These are phyloP conservation scores for Cataglyphis altisquamis DNA, from an alignment of 2,888 invertebrate genomes.

Conservation along the genomic window DNA sequence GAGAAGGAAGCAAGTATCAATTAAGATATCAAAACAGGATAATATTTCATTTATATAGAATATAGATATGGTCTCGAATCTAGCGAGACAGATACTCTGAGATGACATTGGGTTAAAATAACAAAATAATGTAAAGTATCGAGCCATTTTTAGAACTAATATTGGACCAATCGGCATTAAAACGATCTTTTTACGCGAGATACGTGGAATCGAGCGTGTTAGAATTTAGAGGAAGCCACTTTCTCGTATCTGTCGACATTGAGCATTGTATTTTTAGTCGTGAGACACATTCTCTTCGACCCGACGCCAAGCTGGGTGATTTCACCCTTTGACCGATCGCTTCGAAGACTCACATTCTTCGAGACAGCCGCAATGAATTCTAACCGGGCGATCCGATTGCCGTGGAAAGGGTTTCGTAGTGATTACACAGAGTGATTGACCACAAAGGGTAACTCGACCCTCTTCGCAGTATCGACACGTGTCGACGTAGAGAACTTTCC, in stretches of 20 bases:
- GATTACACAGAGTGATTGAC: conserved; percentile 40
- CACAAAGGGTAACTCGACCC: conserved; percentile 19
- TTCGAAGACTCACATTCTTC: conserved; percentile 30
- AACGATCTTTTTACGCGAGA: background rate
- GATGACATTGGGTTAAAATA: background rate
- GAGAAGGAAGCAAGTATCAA: background rate
- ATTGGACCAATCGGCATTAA: background rate
- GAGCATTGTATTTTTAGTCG: conserved; percentile 21
- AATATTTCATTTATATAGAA: background rate
- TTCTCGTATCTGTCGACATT: conserved; percentile 10
- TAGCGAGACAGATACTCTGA: background rate
- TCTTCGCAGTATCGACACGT: conserved; percentile 8
- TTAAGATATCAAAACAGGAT: too few species aligned
- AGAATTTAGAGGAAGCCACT: conserved; percentile 12
- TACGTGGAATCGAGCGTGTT: background rate
- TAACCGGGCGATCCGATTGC: conserved; percentile 26
- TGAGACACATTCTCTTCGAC: background rate
- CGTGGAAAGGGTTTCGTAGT: conserved; percentile 34
- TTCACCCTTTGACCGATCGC: conserved; percentile 9
- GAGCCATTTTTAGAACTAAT: background rate
- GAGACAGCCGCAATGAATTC: conserved; percentile 47
- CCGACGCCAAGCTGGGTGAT: conserved; percentile 1
- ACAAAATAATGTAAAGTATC: background rate
- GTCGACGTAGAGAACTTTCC: background rate
- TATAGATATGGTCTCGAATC: background rate